Base-by-base conservation (phyloP, 2,113 vertebrate species). In the Anolis sagrei region DNA sequence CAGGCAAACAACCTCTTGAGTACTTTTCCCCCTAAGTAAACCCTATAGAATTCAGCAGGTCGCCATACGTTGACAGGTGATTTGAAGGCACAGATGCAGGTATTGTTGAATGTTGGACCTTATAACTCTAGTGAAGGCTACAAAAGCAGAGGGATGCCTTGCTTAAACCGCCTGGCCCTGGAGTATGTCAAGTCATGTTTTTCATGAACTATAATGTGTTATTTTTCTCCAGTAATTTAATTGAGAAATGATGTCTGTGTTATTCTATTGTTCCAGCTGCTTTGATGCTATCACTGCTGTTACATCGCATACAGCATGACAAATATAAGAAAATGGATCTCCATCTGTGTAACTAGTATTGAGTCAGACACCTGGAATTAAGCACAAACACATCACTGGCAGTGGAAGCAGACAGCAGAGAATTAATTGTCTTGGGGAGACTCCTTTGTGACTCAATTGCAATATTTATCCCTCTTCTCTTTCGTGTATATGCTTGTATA, bases 281-380 rank as follows among this genome's bases (percentile, higher is more conserved):
- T 86, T 74, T 78, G 23, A 51, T 51, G 32, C 21, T 54, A n/a
- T n/a, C n/a, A 5, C 7, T 51, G 14, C 72, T 51, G 76, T 0
- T 2, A 61, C 87, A n/a, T 54, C 64, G 58, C 80, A 19, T 29
- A 36, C 58, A 0, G 49, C 79, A n/a, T 88, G 27, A 88, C 83
- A 62, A 21, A 11, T 80, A 76, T 62, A 48, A 76, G 73, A 82
- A 70, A 68, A 48, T 87, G 85, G 78, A 90, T 58, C 36, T 64
- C 90, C 81, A 82, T 62, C 74, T 93, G 88, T 83, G 48, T 34
- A 87, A 66, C 2, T 92, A 29, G 68, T 74, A 85, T 13, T 93
- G 93, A 94, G 85, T 94, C 93, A 94, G 92, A 90, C 73, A 86
- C 84, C 83, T 78, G 91, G 83, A 91, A 83, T 25, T 76, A 87